These are phyloP conservation scores for Xestia ashworthii DNA, from an alignment of 2,888 invertebrate genomes.

Conservation along the genomic window DNA sequence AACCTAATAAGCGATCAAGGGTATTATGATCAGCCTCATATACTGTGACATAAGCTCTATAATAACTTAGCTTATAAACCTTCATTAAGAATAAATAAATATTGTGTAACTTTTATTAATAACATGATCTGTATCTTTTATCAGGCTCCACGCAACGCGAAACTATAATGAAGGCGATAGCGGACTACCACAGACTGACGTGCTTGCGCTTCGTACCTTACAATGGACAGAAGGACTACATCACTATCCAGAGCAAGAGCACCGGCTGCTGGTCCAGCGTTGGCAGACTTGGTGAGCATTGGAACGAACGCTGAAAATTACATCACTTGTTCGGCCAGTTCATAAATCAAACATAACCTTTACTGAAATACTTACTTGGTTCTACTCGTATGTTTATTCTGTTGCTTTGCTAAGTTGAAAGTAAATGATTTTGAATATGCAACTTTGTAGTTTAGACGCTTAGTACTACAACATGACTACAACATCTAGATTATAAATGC, in stretches of 20 bases:
- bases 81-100: not conserved
- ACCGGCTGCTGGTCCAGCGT: constrained; percentile 96
- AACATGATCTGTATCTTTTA: not conserved
- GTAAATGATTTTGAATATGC: not conserved
- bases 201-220: constrained; percentile 94
- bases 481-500: not conserved
- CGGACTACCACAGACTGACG: constrained; percentile 94
- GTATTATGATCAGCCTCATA: not conserved
- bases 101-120: not conserved
- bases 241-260: constrained; percentile 92
- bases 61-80: not conserved
- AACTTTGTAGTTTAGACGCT: not conserved
- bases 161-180: constrained; percentile 93
- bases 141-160: constrained; percentile 90
- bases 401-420: not conserved
- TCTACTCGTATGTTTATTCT: not conserved
- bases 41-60: not conserved
- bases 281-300: constrained; percentile 91
- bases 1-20: not conserved
- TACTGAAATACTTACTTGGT: not conserved
- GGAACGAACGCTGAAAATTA: not conserved
- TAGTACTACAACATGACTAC: not conserved
- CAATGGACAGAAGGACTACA: constrained; percentile 92
- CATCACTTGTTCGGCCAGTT: not conserved
- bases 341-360: not conserved